Percentiles rank a stretch among this genome's conserved stretches.
These are phyloP conservation scores for Bubo scandiacus DNA, from an alignment of 2,113 vertebrate genomes.

Conservation along the genomic window DNA sequence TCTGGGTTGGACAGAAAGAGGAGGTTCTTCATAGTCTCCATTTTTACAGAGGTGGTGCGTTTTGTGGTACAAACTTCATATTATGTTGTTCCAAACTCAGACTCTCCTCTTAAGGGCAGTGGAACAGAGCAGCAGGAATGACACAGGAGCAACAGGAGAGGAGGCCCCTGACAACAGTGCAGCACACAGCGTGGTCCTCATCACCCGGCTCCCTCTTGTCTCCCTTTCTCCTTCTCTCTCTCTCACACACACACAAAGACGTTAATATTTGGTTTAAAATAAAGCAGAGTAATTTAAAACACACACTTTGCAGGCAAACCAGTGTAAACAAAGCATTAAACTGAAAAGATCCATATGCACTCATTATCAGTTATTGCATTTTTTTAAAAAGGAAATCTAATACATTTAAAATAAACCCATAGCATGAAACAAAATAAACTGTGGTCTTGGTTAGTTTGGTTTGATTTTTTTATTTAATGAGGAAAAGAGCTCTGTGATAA, in stretches of 20 bases:
- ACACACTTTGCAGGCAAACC: constrained; percentile 45
- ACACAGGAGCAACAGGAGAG: background rate
- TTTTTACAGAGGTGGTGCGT: rapidly evolving
- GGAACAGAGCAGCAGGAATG: background rate
- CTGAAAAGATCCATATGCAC: constrained; percentile 67
- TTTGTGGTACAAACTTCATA: background rate
- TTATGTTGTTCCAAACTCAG: background rate
- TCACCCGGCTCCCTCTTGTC: constrained; percentile 13
- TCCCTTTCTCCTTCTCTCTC: background rate
- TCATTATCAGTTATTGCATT: constrained; percentile 59
- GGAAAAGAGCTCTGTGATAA: constrained; percentile 35
- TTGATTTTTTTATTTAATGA: constrained; percentile 58
- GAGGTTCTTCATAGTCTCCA: background rate
- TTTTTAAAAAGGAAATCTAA: constrained; percentile 53
- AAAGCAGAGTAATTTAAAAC: constrained; percentile 63
- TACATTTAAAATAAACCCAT: constrained; percentile 66
- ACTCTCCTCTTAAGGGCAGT: background rate
- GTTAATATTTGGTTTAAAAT: constrained; percentile 49
- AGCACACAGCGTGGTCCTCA: background rate
- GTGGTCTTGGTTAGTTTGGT: constrained; percentile 56
- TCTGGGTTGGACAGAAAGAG: background rate
- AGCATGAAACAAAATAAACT: constrained; percentile 61
- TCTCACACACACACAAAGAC: background rate
- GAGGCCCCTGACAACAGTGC: background rate
- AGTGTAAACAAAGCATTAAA: constrained; percentile 71